Base-by-base conservation (phyloP, 1,140 invertebrate species). In the Brachionus manjavacas region DNA sequence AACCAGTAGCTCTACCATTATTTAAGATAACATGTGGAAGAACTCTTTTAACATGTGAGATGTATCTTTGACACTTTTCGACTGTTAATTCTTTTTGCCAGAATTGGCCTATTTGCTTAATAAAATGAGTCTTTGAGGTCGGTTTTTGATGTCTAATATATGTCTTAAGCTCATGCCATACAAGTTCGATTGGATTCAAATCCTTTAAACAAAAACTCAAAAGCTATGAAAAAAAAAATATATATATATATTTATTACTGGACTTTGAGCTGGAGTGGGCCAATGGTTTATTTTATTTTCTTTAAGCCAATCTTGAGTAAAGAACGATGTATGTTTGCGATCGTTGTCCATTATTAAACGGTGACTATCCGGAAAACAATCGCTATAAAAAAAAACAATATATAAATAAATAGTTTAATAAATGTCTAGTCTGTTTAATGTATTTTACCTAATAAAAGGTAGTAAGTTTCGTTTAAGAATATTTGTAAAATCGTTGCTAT, bases 111-210 rank as follows among this genome's bases (percentile, higher is more conserved):
- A 72, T 41, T 23, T n/a, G 9, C 25, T 64, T 64, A 64, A 64
- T 64, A 9, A 64, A 20, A 16, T 9, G 3, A 6, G 41, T 16
- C 41, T 72, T 72, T 6, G 68, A 41, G n/a, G 7, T 72, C 14
- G 39, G 68, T 43, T 72, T 72, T 41, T 72, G 35, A n/a, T 72
- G 68, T 8, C 68, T 39, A n/a, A 72, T 8, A 72, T 39, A 41
- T 14, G 68, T 72, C 41, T 72, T 72, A 6, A 72, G 16, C 20
- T 72, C 68, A 41, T 72, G 68, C 68, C 68, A 72, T 4, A 72
- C 68, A 7, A 72, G n/a, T n/a, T 72, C 68, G n/a, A 72, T 72
- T n/a, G 68, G 68, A n/a, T 72, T 72, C 39, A 72, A n/a, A 72
- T 72, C 35, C 68, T 72, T 9, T 11, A 64, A 64, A 31, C 1